Evolutionary conservation across 2,797 vertebrate species (phyloP).

Genomic region (Ciconia nigra): DNA sequence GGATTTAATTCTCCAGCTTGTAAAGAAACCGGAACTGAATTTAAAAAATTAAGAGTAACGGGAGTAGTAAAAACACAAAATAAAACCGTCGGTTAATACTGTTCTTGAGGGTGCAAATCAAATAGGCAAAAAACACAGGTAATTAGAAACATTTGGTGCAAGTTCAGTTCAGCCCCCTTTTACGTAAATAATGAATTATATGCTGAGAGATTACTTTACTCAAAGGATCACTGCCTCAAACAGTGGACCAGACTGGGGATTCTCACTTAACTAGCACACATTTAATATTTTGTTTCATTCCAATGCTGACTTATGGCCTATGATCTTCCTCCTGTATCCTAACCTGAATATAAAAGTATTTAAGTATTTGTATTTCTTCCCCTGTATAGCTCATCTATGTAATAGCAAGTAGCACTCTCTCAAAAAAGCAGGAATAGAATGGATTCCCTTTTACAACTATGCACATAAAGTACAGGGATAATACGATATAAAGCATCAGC

Average conservation of each 20-base stretch:
- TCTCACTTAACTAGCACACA: not conserved
- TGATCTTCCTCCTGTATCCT: not conserved
- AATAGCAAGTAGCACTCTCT: not conserved
- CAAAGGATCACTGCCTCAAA: not conserved
- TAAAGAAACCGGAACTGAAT: constrained; percentile 18
- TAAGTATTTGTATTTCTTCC: not conserved
- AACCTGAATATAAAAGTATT: not conserved
- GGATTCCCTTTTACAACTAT: not conserved
- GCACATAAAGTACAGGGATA: not conserved
- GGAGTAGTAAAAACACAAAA: constrained; percentile 13
- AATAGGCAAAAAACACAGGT: not conserved
- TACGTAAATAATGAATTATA: not conserved
- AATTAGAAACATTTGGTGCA: constrained; percentile 31
- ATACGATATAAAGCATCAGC: not conserved
- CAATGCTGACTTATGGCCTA: not conserved
- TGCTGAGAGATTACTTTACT: not conserved
- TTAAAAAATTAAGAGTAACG: constrained; percentile 1
- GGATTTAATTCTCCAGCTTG: constrained; percentile 37
- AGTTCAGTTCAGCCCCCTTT: not conserved
- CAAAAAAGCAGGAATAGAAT: not conserved
- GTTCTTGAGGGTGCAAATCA: constrained; percentile 1
- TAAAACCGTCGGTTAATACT: not conserved
- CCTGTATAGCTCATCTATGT: not conserved
- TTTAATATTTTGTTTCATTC: not conserved
- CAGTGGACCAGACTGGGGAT: not conserved